phyloP scores from a whole-genome alignment of 2,888 invertebrate species.

The Coenonympha arcania region DNA sequence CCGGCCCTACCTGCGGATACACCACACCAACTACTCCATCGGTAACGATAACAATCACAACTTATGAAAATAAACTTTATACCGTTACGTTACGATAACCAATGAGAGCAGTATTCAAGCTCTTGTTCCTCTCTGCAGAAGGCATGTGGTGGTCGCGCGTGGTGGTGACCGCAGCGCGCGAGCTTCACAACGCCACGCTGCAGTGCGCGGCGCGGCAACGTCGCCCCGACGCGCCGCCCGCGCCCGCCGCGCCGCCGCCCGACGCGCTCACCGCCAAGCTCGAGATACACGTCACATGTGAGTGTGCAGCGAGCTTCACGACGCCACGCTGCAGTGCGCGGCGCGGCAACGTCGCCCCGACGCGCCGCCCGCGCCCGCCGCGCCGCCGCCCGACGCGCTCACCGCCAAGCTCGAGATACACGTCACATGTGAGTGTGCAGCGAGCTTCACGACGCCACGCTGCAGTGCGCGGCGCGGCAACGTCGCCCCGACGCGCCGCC shows the following conservation, averaged over 20 bases:
- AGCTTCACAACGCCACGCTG: slow-evolving; percentile 90
- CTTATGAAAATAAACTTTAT: too few relatives aligned
- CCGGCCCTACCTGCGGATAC: slow-evolving; percentile 69
- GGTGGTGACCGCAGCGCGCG: slow-evolving; percentile 83
- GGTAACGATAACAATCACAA: slow-evolving; percentile 38
- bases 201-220: slow-evolving; percentile 84
- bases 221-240: slow-evolving; percentile 70
- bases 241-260: slow-evolving; percentile 68
- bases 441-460: slow-evolving; percentile 89
- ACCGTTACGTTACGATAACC: too few relatives aligned
- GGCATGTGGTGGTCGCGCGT: slow-evolving; percentile 70
- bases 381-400: slow-evolving; percentile 62
- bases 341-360: slow-evolving; percentile 78
- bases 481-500: slow-evolving; percentile 68
- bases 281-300: slow-evolving; percentile 67
- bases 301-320: slow-evolving; percentile 87
- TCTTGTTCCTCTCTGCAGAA: slow-evolving; percentile 35
- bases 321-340: slow-evolving; percentile 86
- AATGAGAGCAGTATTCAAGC: neutral
- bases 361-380: slow-evolving; percentile 73
- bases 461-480: slow-evolving; percentile 86
- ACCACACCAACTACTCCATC: slow-evolving; percentile 67
- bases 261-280: slow-evolving; percentile 55
- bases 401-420: slow-evolving; percentile 62
- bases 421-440: slow-evolving; percentile 75